Conservation (phyloP, 92 coral and sea anemone genomes). For the Meandrina meandrites region DNA sequence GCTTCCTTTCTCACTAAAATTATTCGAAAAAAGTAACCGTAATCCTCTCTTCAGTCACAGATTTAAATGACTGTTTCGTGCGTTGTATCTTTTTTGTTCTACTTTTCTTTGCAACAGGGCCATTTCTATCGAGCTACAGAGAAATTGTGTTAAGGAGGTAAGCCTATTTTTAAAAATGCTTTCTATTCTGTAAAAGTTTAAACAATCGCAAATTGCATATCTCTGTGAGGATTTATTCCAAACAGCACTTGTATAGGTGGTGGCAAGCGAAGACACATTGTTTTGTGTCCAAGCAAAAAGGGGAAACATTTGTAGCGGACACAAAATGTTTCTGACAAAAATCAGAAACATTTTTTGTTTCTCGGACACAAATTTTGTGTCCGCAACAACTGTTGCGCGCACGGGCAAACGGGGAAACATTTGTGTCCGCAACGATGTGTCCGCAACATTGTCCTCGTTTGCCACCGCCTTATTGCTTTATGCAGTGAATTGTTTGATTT, state of each 20-base stretch:
- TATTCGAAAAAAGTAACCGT: not conserved
- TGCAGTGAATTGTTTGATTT: not conserved
- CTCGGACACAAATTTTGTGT: no score
- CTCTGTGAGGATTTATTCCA: not conserved
- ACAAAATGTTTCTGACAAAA: no score
- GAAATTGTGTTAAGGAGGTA: constrained; percentile 88
- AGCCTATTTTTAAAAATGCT: not conserved
- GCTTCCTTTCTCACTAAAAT: not conserved
- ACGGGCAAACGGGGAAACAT: no score
- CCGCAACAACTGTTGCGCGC: no score
- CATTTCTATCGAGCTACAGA: constrained; percentile 78
- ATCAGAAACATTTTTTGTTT: no score
- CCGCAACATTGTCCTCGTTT: no score
- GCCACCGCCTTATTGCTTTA: no score
- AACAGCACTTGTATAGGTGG: not conserved
- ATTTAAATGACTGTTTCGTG: constrained; percentile 23
- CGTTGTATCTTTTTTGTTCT: not conserved
- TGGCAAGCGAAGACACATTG: no score
- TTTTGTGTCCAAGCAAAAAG: no score
- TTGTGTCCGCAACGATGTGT: no score
- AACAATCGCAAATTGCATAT: not conserved
- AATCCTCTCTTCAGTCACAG: not conserved
- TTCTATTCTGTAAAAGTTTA: not conserved
- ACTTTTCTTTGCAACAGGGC: constrained; percentile 56
- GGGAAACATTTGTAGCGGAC: no score